Base-by-base conservation (phyloP, 2,113 vertebrate genomes). In the Sinocyclocheilus rhinocerous region DNA sequence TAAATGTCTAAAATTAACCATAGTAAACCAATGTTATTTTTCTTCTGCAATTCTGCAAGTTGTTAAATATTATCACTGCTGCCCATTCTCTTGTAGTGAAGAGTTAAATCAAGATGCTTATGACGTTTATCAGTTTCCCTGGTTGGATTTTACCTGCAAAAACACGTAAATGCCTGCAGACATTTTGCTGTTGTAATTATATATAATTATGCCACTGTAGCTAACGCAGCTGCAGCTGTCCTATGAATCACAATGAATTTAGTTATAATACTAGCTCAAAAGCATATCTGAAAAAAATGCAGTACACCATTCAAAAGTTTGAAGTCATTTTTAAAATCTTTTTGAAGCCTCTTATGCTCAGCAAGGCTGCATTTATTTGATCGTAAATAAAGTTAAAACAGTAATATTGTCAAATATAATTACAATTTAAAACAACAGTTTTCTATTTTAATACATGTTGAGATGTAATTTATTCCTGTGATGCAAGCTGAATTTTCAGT, bases 121-220 rank as follows among this genome's bases (percentile, higher is more conserved):
- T 24, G 20, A n/a, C 1, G n/a, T 13, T 67, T 29, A 67, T 67
- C 5, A 67, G 29, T 67, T 33, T 33, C 6, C 63, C 15, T 33
- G 15, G 65, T 69, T 33, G 2, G 4, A 4, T 16, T 29, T 33
- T 69, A 55, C 65, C 10, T 84, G 82, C 42, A 36, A 59, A 70
- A 15, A 26, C 69, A 39, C 4, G 82, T 15, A 24, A 52, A 13
- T 55, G 69, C 50, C 52, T 73, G 69, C 69, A 42, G 67, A 20
- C 33, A 24, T 18, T 75, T 36, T 55, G 11, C 65, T 42, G 12
- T 6, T 39, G n/a, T 7, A 42, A 59, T 61, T 42, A 75, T 57
- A 50, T 48, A 42, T 77, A 29, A 76, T 76, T 76, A 77, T 18
- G 15, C 16, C 57, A 84, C n/a, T 59, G 20, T 10, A 59, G 57